Base-by-base conservation (phyloP, 2,888 invertebrate species). In the Oscheius onirici region DNA sequence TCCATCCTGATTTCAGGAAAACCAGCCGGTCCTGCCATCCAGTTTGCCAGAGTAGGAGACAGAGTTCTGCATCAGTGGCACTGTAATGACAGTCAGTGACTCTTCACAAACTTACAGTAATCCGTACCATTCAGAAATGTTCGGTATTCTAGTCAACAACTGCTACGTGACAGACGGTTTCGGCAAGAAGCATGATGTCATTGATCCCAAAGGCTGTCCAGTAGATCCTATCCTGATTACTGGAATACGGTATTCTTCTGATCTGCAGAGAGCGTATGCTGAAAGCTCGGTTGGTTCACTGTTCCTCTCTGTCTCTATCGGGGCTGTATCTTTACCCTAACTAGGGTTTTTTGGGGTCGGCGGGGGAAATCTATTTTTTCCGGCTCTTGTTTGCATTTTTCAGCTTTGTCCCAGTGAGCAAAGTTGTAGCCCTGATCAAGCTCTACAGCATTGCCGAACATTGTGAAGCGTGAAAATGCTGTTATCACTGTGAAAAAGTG, bases 121-220 rank as follows among this genome's bases (percentile, higher is more conserved):
- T 15, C 13, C 24, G 5, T 61, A 17, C 22, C 71, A 83, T 34
- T 69, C 72, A 87, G 87, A 84, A 74, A 87, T 87, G 87, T 87
- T 81, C 77, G 87, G 87, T n/a, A 79, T 87, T 2, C 77, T 88
- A 24, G 80, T 87, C 74, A 86, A 85, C 70, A 87, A 86, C 71
- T 87, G 87, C 73, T 88, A 87, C 69, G 87, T 87, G 26, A 88
- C 87, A 1, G 87, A 87, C 69, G 87, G 87, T 24, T 84, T 87
- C 58, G 86, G 85, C 15, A 78, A 83, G 72, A 76, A 82, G 46
- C 78, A 84, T 0, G 85, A 85, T 26, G 87, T 87, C 11, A 86
- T 87, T 55, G 87, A 87, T 51, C 69, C 77, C 0, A 74, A 78
- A 20, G 87, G 78, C 2, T 87, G 87, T 72, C 86, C 87, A 0